These are phyloP conservation scores for Melanotaenia maccullochi DNA, from an alignment of 2,797 vertebrate genomes.

Conservation along the genomic window DNA sequence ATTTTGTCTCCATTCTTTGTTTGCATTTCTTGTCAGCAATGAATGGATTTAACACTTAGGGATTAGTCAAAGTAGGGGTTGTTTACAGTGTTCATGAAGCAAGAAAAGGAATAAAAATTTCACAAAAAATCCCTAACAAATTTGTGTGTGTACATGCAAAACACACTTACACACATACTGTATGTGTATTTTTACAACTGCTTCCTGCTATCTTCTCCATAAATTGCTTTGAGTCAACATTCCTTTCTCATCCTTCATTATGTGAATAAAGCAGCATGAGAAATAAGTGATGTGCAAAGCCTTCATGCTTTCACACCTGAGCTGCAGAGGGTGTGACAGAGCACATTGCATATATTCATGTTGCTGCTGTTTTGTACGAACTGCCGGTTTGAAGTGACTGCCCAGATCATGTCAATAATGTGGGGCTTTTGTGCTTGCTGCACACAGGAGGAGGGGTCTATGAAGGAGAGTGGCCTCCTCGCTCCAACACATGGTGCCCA, in stretches of 20 bases:
- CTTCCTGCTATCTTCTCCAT: conserved; percentile 32
- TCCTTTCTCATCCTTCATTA: conserved; percentile 34
- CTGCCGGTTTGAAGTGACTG: conserved; percentile 48
- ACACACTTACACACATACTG: conserved; percentile 23
- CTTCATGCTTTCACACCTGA: conserved; percentile 45
- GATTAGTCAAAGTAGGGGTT: conserved; percentile 58
- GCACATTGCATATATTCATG: conserved; percentile 42
- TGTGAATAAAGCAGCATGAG: conserved; percentile 40
- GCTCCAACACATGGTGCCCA: conserved; percentile 71
- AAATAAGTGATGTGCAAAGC: conserved; percentile 52
- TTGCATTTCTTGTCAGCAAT: conserved; percentile 56
- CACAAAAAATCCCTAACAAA: conserved; percentile 19
- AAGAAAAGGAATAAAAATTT: conserved; percentile 20
- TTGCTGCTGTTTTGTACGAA: conserved; percentile 19
- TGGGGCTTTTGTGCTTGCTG: conserved; percentile 35
- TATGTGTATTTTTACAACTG: conserved; percentile 31
- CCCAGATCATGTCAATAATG: conserved; percentile 34
- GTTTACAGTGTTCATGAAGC: conserved; percentile 49
- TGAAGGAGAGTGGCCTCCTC: conserved; percentile 40
- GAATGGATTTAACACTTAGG: conserved; percentile 55
- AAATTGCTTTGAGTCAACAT: conserved; percentile 57
- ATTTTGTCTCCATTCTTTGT: conserved; percentile 60
- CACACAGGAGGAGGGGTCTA: conserved; percentile 38
- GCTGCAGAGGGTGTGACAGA: conserved; percentile 32
- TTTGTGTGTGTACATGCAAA: conserved; percentile 8